Evolutionary conservation across 2,888 invertebrate species (phyloP).

Genomic region (Serripes groenlandicus): DNA sequence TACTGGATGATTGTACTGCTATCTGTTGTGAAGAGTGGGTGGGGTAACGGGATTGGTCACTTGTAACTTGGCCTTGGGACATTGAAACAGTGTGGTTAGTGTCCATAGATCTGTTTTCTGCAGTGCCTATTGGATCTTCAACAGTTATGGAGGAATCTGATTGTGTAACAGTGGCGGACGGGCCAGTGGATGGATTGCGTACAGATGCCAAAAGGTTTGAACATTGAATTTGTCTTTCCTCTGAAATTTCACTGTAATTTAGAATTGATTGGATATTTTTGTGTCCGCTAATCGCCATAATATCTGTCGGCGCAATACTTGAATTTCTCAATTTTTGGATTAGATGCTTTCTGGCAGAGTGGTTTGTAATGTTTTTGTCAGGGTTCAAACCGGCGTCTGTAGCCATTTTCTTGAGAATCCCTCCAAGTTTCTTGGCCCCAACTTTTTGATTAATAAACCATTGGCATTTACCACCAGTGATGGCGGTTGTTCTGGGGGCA

Average conservation of each 20-base stretch:
- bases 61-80: no score
- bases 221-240: conserved; percentile 42
- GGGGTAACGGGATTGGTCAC: background rate
- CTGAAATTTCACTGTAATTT: conserved; percentile 41
- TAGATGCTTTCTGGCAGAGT: background rate
- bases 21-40: background rate
- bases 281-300: conserved; percentile 55
- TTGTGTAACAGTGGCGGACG: background rate
- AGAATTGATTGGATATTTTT: conserved; percentile 52
- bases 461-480: background rate
- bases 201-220: conserved; percentile 21
- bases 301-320: conserved; percentile 29
- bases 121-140: no score
- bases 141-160: no score
- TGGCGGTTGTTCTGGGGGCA: background rate
- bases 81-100: no score
- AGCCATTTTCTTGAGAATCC: background rate
- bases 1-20: background rate
- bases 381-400: background rate
- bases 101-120: no score
- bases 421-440: background rate
- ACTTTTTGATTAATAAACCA: background rate
- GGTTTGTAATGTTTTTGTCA: background rate
- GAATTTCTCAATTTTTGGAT: background rate
- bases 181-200: background rate